Evolutionary conservation across 2,113 vertebrate species (phyloP).

Genomic region (Lathamus discolor): DNA sequence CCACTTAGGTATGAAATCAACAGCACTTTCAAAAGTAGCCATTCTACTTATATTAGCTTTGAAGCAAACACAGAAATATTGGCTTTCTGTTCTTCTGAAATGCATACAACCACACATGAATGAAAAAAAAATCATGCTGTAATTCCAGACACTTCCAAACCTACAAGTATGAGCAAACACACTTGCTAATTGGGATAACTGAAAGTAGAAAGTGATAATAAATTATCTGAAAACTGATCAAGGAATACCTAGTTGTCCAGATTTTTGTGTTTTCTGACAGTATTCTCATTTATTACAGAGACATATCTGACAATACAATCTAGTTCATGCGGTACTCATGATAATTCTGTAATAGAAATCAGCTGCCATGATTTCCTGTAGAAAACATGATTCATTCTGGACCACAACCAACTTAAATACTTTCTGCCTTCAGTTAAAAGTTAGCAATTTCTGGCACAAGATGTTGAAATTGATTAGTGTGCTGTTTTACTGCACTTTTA

Average conservation of each 20-base stretch:
- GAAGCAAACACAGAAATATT: background rate
- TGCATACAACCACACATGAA: background rate
- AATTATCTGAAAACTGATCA: background rate
- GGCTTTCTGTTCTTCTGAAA: background rate
- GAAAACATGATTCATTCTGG: conserved; percentile 69
- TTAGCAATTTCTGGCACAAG: conserved; percentile 17
- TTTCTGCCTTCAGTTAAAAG: conserved; percentile 54
- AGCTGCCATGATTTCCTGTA: conserved; percentile 76
- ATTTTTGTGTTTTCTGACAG: background rate
- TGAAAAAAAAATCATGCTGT: background rate
- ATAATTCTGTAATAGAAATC: conserved; percentile 75
- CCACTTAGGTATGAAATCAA: background rate
- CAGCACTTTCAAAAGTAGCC: background rate
- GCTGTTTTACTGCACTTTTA: conserved; percentile 63
- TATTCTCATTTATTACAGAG: conserved; percentile 26
- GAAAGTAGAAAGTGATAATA: background rate
- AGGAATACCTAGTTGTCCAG: background rate
- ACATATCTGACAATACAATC: conserved; percentile 68
- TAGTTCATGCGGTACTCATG: conserved; percentile 48
- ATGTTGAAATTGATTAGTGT: conserved; percentile 38
- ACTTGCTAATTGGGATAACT: background rate
- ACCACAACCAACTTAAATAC: conserved; percentile 76
- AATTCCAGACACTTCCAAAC: background rate
- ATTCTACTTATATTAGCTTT: background rate
- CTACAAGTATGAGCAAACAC: background rate